These are phyloP conservation scores for Apteryx mantelli DNA, from an alignment of 2,113 vertebrate genomes.

Conservation along the genomic window DNA sequence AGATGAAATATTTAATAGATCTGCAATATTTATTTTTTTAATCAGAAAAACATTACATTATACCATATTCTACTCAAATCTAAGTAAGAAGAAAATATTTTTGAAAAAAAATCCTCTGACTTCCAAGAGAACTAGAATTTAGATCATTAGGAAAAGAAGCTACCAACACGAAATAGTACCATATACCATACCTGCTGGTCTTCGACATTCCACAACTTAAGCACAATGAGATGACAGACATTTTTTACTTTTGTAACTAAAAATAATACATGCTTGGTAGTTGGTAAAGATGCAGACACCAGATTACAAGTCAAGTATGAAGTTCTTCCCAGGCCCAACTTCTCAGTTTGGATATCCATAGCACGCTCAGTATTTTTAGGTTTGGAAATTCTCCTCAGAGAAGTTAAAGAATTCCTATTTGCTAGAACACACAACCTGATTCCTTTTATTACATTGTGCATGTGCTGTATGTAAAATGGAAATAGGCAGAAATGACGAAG, in stretches of 20 bases:
- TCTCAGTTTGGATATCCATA: slow-evolving; percentile 44
- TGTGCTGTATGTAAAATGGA: background rate
- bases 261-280: background rate
- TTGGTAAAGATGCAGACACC: background rate
- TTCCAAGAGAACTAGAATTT: background rate
- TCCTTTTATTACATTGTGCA: background rate
- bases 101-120: background rate
- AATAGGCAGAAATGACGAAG: slow-evolving; percentile 64
- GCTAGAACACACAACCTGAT: background rate
- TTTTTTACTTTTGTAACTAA: slow-evolving; percentile 63
- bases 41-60: background rate
- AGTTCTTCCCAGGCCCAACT: slow-evolving; percentile 25
- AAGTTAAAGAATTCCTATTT: background rate
- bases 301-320: background rate
- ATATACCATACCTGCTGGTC: slow-evolving; percentile 79
- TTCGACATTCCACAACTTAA: slow-evolving; percentile 79
- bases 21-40: background rate
- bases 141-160: background rate
- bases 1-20: background rate
- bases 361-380: background rate
- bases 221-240: slow-evolving; percentile 80
- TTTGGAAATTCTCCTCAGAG: background rate
- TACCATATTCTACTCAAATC: background rate
- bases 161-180: background rate
- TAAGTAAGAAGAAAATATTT: background rate